Base-by-base conservation (phyloP, 2,888 invertebrate species). In the Machimus atricapillus region DNA sequence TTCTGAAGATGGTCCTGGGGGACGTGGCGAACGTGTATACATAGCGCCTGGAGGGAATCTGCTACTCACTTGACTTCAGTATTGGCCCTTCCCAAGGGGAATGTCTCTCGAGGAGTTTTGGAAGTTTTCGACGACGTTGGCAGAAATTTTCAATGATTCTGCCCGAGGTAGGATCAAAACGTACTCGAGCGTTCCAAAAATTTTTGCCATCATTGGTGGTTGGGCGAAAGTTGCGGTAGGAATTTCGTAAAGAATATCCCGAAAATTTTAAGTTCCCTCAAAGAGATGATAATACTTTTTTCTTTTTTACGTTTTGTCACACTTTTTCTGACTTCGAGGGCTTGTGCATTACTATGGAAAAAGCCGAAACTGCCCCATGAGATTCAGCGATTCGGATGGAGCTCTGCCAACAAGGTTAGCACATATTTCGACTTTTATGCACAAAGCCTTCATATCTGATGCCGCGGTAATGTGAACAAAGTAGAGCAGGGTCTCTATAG, bases 121-220 rank as follows among this genome's bases (percentile, higher is more conserved):
- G 37, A 37, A 37, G 27, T 46, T 52, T 81, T 81, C 46, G 81
- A 16, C 23, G 16, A 52, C 56, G 81, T 81, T 52, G 27, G 56
- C 81, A 78, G 78, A 78, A 78, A 78, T 40, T 78, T 78, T 78
- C 40, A 78, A 78, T 78, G 43, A 40, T 12, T 78, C 1, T 78
- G 23, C 23, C 37, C 14, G 46, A 43, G 43, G 23, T 19, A 23
- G 37, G 43, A 19, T 78, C 40, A 23, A 46, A 78, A 78, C 23
- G 40, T 40, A 78, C 34, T 23, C 43, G 40, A 14, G 40, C 37
- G 43, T 37, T n/a, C 76, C 16, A 78, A 43, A 23, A 78, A 78
- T 43, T 34, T 78, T 5, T 19, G 2, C 37, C 43, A 19, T 23
- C 78, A 46, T 16, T 5, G 16, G 16, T 16, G 37, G 23, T 23